Conservation (phyloP, 1,140 invertebrate species). For the Yoshiicerus persimilis region DNA sequence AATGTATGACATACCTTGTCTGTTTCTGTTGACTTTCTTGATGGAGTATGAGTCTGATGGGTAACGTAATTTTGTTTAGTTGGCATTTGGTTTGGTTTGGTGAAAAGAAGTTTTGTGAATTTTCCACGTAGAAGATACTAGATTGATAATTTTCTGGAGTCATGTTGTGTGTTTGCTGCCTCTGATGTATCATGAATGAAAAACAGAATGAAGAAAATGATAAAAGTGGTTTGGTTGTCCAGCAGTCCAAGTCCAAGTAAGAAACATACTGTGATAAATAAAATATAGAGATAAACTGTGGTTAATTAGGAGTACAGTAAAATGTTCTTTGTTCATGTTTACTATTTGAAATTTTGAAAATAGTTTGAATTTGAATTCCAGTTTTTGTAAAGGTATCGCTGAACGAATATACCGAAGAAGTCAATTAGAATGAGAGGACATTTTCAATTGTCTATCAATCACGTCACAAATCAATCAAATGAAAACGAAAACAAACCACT, state of each 20-base stretch:
- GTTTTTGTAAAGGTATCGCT: background rate
- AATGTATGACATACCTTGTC: background rate
- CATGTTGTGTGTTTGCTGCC: background rate
- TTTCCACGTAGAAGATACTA: too few relatives aligned
- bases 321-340: background rate
- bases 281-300: background rate
- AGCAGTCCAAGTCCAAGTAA: background rate
- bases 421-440: background rate
- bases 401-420: background rate
- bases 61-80: background rate
- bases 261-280: background rate
- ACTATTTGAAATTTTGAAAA: background rate
- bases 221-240: background rate
- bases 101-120: background rate
- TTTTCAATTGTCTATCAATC: background rate
- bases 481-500: background rate
- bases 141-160: too few relatives aligned
- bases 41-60: background rate
- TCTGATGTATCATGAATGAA: background rate
- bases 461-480: background rate
- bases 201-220: background rate
- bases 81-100: background rate
- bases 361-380: background rate
- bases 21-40: background rate
- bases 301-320: too few relatives aligned